A percentile compares a stretch with the other conserved stretches of the same genome.
Evolutionary conservation across 2,797 vertebrate species (phyloP).

Genomic region (Acrossocheilus wenchowensis): DNA sequence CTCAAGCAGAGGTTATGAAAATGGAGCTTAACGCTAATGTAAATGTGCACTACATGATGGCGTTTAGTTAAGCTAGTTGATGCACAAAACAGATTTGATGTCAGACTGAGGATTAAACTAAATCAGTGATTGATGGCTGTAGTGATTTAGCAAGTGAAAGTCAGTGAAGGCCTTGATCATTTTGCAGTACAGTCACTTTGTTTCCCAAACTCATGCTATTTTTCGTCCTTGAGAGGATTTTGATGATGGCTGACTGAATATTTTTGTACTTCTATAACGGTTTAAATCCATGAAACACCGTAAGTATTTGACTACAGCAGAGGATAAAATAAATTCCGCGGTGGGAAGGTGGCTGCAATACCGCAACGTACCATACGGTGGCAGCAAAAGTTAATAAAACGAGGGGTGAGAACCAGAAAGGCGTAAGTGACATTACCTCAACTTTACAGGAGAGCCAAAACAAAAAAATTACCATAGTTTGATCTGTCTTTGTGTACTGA

Average conservation of each 20-base stretch:
- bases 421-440: no score
- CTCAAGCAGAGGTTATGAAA: constrained; percentile 32
- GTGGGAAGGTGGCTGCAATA: constrained; percentile 41
- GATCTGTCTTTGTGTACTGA: no score
- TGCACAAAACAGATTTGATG: constrained; percentile 32
- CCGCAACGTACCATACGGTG: constrained; percentile 55
- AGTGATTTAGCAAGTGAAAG: constrained; percentile 4
- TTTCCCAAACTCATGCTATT: constrained; percentile 33
- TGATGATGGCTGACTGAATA: background rate
- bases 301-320: background rate
- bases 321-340: constrained; percentile 26
- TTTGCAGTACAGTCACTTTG: constrained; percentile 35
- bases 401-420: no score
- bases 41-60: constrained; percentile 38
- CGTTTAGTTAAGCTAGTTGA: constrained; percentile 5
- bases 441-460: no score
- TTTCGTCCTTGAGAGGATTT: constrained; percentile 13
- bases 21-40: constrained; percentile 36
- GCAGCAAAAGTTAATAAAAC: constrained; percentile 6
- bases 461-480: no score
- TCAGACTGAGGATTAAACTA: constrained; percentile 17
- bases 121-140: constrained; percentile 19
- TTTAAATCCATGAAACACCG: background rate
- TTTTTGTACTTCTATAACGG: background rate
- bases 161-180: constrained; percentile 27